Evolutionary conservation across 2,888 invertebrate species (phyloP), one percentile per base, ranked within the genome.

Genomic region (Sylvicola fuscatus): DNA sequence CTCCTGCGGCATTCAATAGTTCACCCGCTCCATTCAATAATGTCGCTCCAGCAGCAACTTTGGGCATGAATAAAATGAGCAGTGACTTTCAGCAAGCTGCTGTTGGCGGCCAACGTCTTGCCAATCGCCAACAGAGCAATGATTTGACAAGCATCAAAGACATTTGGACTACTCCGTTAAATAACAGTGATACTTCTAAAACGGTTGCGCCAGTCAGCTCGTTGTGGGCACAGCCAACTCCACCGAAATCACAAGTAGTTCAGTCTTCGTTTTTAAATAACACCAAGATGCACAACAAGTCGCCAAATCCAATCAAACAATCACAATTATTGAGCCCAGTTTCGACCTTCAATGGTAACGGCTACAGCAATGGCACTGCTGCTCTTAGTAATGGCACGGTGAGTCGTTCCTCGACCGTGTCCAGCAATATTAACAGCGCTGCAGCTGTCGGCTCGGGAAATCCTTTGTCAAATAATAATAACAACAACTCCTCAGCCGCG

Each of bases 401-500:
- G n/a, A n/a, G n/a, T 21, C 21, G 21, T n/a, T n/a, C n/a, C 21
- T 21, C 21, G 21, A 21, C 4, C 8, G 21, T 8, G 21, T 21
- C 54, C 58, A 13, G 14, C 39, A 26, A 29, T 32, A 27, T 17
- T 30, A 37, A n/a, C 21, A 29, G 21, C 8, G 21, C 8, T 21
- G 8, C 21, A 8, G 21, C 21, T 21, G 21, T 21, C 4, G 8
- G 21, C 21, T 6, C 21, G 8, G 8, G 21, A 4, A 21, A 8
- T 8, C 12, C 10, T 31, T 8, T 13, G 3, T 14, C 8, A 10
- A 31, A 31, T 31, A 31, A 31, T 31, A 27, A 29, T 29, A 29
- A 29, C 28, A 33, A 34, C 28, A 62, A 17, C 27, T 17, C 7
- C 10, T 13, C 32, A 15, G 56, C 61, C 58, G 55, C 64, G 27